A percentile compares a stretch with the other conserved stretches of the same genome.
These are phyloP conservation scores for Tachuris rubrigastra DNA, from an alignment of 2,113 vertebrate genomes.

Conservation along the genomic window DNA sequence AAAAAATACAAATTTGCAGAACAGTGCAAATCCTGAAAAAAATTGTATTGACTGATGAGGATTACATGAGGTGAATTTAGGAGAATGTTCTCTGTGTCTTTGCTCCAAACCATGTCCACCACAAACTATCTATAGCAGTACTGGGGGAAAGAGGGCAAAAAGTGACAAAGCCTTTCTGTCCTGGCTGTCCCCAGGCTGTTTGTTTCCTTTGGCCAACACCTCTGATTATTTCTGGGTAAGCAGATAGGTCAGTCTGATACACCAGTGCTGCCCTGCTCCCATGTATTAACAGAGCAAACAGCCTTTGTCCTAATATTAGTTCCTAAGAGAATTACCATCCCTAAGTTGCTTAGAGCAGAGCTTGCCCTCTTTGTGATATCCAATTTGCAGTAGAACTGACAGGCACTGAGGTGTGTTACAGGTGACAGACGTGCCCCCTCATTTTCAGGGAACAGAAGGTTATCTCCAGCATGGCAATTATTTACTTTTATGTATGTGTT, in stretches of 20 bases:
- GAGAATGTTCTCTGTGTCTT: not conserved
- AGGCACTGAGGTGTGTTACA: not conserved
- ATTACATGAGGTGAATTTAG: not conserved
- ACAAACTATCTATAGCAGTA: not conserved
- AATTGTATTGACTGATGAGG: not conserved
- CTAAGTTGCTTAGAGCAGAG: slow-evolving; percentile 30
- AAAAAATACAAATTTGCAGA: not conserved
- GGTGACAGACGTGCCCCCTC: not conserved
- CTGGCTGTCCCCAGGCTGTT: not conserved
- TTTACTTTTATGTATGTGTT: not conserved
- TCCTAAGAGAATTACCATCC: slow-evolving; percentile 30
- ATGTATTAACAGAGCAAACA: not conserved
- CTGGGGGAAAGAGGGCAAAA: not conserved
- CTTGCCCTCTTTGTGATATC: not conserved
- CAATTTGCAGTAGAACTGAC: not conserved
- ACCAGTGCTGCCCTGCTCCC: not conserved
- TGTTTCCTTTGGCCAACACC: not conserved
- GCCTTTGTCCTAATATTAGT: not conserved
- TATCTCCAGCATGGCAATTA: not conserved
- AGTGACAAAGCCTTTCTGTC: not conserved
- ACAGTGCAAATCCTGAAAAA: not conserved
- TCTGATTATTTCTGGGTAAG: slow-evolving; percentile 11
- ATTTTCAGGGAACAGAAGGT: not conserved
- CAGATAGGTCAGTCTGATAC: not conserved
- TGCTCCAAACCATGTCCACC: not conserved